phyloP scores from a whole-genome alignment of 2,113 vertebrate genomes.

The Hippocampus barbouri region DNA sequence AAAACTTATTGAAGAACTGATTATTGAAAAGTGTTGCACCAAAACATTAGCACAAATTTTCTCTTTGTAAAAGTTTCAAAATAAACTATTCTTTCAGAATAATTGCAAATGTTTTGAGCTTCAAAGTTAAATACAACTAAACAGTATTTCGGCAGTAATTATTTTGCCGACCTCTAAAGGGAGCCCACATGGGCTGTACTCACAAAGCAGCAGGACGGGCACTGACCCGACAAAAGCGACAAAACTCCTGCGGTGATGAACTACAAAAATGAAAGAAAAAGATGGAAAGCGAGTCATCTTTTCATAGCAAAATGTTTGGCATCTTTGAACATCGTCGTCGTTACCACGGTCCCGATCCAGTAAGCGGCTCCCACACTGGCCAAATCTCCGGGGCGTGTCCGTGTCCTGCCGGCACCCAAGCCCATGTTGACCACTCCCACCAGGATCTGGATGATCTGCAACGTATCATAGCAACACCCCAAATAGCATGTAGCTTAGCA shows the following conservation, averaged over 20 bases:
- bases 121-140: too few relatives aligned
- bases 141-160: too few relatives aligned
- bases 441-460: conserved; percentile 6
- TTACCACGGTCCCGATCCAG: conserved; percentile 4
- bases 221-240: background rate
- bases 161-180: too few relatives aligned
- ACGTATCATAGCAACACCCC: background rate
- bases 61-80: too few relatives aligned
- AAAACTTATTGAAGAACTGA: too few relatives aligned
- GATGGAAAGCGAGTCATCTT: background rate
- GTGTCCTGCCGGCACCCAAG: background rate
- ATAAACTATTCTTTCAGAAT: too few relatives aligned
- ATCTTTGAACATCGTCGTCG: background rate
- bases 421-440: background rate
- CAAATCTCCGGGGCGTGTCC: background rate
- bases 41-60: too few relatives aligned
- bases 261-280: background rate
- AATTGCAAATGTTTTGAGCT: too few relatives aligned
- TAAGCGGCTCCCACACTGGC: conserved; percentile 5
- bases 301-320: background rate
- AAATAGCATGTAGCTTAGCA: background rate
- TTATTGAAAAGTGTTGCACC: too few relatives aligned
- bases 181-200: background rate
- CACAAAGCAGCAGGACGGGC: conserved; percentile 1
- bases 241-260: conserved; percentile 1